These are phyloP conservation scores for Drosophila demipolita DNA, from an alignment of 2,888 invertebrate species.

Conservation along the genomic window DNA sequence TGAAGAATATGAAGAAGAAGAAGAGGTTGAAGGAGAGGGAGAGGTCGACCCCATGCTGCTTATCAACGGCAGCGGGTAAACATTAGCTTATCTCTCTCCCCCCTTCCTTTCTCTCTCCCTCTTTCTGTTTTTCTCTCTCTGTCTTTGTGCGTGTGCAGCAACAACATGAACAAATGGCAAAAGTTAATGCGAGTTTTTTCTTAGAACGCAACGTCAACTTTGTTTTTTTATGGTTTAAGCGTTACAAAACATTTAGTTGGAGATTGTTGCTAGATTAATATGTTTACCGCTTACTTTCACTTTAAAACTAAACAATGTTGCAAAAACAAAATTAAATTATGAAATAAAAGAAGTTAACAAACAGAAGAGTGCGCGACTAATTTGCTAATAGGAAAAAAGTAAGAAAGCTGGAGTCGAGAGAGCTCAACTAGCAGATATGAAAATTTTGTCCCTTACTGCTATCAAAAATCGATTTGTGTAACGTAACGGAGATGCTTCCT, in stretches of 20 bases:
- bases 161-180: constrained; percentile 41
- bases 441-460: background rate
- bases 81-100: constrained; percentile 49
- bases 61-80: constrained; percentile 55
- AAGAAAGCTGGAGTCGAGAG: background rate
- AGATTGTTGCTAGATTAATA: constrained; percentile 39
- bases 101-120: background rate
- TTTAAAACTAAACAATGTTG: constrained; percentile 40
- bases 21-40: constrained; percentile 1
- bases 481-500: background rate
- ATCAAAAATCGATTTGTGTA: background rate
- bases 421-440: background rate
- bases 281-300: constrained; percentile 72
- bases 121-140: background rate
- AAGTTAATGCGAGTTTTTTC: constrained; percentile 55
- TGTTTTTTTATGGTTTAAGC: constrained; percentile 14
- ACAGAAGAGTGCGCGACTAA: constrained; percentile 1
- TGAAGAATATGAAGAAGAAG: background rate
- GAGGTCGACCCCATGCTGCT: constrained; percentile 45
- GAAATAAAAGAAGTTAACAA: background rate
- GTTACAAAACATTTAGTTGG: constrained; percentile 58
- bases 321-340: constrained; percentile 33
- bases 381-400: constrained; percentile 14
- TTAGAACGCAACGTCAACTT: constrained; percentile 58
- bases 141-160: constrained; percentile 14